A percentile compares a stretch with the other conserved stretches of the same genome.
Evolutionary conservation across 2,113 vertebrate genomes (phyloP).

Genomic region (Ophthalmolycus amberensis): DNA sequence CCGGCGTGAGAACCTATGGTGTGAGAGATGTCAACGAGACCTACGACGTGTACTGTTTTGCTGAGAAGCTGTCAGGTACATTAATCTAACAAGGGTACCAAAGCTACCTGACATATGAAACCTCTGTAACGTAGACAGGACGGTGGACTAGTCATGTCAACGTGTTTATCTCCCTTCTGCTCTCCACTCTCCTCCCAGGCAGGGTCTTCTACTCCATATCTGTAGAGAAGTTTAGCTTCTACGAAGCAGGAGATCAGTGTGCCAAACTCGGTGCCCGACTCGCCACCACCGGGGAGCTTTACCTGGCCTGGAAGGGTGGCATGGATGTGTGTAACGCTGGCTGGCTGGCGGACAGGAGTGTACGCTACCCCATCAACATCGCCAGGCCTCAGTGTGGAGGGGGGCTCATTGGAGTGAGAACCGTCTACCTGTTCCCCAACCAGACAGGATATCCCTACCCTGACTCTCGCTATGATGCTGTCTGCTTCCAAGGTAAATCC

Average conservation of each 20-base stretch:
- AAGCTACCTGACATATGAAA: background rate
- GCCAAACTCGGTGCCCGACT: constrained; percentile 87
- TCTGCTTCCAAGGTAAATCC: constrained; percentile 90
- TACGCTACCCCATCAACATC: constrained; percentile 94
- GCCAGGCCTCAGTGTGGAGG: constrained; percentile 94
- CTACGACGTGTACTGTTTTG: constrained; percentile 97
- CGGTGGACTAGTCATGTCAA: background rate
- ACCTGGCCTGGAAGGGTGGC: constrained; percentile 93
- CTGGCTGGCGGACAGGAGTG: constrained; percentile 94
- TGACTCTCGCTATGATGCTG: constrained; percentile 90
- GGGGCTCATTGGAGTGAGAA: constrained; percentile 92
- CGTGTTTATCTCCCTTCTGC: constrained; percentile 3
- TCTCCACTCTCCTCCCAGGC: constrained; percentile 81
- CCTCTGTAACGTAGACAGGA: background rate
- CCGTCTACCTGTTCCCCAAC: constrained; percentile 90
- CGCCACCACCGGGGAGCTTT: constrained; percentile 94
- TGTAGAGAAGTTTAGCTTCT: constrained; percentile 91
- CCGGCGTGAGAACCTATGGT: constrained; percentile 95
- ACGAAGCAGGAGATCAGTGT: constrained; percentile 91
- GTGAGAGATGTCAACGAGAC: constrained; percentile 94
- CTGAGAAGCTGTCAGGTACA: constrained; percentile 94
- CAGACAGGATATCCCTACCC: constrained; percentile 95
- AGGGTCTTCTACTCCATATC: constrained; percentile 93
- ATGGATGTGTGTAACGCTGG: constrained; percentile 97
- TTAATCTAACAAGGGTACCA: background rate